Evolutionary conservation across 1,140 invertebrate genomes (phyloP).

Genomic region (Coelopa frigida): DNA sequence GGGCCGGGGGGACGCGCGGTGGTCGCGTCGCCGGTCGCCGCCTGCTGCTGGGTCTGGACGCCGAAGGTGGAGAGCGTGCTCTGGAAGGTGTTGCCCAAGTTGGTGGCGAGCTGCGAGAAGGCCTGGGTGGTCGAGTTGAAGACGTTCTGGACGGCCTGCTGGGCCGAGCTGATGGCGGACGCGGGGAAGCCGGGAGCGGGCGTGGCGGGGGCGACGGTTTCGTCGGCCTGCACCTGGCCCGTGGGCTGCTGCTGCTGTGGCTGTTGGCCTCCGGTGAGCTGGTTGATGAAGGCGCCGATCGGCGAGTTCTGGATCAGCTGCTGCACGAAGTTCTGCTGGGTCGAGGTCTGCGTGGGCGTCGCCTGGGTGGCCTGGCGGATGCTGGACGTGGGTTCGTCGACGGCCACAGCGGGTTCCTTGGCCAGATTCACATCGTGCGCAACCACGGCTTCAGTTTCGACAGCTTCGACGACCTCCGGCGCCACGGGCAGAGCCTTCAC

Average conservation of each 20-base stretch:
- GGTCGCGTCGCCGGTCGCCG: slow-evolving; percentile 21
- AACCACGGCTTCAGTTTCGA: background rate
- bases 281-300: slow-evolving; percentile 35
- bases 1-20: slow-evolving; percentile 34
- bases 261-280: slow-evolving; percentile 25
- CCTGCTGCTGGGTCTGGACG: slow-evolving; percentile 18
- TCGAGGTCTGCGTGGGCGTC: slow-evolving; percentile 31
- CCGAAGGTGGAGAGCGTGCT: slow-evolving; percentile 29
- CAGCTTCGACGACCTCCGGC: too few species aligned
- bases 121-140: slow-evolving; percentile 39
- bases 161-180: slow-evolving; percentile 31
- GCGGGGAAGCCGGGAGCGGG: slow-evolving; percentile 31
- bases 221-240: slow-evolving; percentile 10
- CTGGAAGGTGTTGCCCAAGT: slow-evolving; percentile 37
- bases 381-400: background rate
- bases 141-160: slow-evolving; percentile 32
- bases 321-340: slow-evolving; percentile 39
- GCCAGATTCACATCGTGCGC: background rate
- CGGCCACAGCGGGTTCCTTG: background rate
- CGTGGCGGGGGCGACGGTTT: slow-evolving; percentile 18
- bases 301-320: slow-evolving; percentile 39
- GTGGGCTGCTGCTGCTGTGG: slow-evolving; percentile 16
- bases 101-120: slow-evolving; percentile 36
- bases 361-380: slow-evolving; percentile 34
- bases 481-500: too few species aligned